Evolutionary conservation across 1,140 invertebrate species (phyloP).

Genomic region (Hormaphis cornu): DNA sequence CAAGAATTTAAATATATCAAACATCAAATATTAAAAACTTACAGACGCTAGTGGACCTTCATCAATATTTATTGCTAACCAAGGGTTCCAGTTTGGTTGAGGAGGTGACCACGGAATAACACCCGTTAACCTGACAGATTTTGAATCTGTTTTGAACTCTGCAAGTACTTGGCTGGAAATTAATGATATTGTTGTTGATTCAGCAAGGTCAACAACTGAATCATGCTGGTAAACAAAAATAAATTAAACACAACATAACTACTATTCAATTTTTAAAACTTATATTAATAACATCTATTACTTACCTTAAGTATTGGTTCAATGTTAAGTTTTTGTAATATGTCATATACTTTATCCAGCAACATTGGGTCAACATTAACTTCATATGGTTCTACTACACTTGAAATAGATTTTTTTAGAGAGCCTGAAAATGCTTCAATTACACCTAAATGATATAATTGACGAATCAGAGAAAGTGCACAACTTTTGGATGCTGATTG

Average conservation of each 20-base stretch:
- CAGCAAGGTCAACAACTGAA: constrained; percentile 27
- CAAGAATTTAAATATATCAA: too few species aligned
- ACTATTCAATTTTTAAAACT: neutral
- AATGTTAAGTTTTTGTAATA: constrained; percentile 55
- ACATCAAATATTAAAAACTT: constrained; percentile 36
- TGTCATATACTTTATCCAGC: constrained; percentile 52
- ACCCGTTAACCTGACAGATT: constrained; percentile 49
- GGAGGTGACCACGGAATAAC: constrained; percentile 94
- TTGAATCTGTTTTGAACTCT: constrained; percentile 50
- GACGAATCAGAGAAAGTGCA: constrained; percentile 85
- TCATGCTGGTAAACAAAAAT: neutral
- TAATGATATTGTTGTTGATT: constrained; percentile 47
- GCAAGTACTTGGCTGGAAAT: constrained; percentile 52
- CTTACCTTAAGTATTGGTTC: constrained; percentile 39
- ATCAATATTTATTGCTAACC: constrained; percentile 89
- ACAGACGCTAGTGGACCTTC: constrained; percentile 75
- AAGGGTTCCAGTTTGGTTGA: constrained; percentile 90
- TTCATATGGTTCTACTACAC: constrained; percentile 65
- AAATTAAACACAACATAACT: neutral
- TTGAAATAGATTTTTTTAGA: constrained; percentile 70
- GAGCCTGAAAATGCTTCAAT: constrained; percentile 81
- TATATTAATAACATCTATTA: neutral
- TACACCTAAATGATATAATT: constrained; percentile 87
- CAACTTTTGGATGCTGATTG: constrained; percentile 93
- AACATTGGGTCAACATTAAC: constrained; percentile 64